Conservation (phyloP, 2,113 vertebrate genomes). For the Todiramphus chloris region DNA sequence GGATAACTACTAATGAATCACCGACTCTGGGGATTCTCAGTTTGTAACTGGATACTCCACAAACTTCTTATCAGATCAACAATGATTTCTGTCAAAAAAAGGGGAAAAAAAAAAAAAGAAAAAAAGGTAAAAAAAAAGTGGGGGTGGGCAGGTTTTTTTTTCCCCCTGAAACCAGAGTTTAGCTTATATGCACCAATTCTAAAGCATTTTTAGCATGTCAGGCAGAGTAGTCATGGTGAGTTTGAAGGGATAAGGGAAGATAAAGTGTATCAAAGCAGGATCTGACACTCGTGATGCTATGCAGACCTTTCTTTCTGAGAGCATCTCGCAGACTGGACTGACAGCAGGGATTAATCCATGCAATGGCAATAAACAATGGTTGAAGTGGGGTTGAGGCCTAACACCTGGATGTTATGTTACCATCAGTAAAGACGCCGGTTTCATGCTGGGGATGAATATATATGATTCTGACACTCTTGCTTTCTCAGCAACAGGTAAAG, state of each 20-base stretch:
- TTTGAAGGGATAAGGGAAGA: slow-evolving; percentile 73
- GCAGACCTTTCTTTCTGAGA: slow-evolving; percentile 75
- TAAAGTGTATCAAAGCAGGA: slow-evolving; percentile 76
- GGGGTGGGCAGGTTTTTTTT: not conserved
- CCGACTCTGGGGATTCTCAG: slow-evolving; percentile 45
- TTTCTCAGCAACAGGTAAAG: slow-evolving; percentile 11
- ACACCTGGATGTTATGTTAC: slow-evolving; percentile 70
- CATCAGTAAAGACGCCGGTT: not conserved
- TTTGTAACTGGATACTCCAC: slow-evolving; percentile 65
- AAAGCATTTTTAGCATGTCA: slow-evolving; percentile 70
- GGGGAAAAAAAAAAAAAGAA: not conserved
- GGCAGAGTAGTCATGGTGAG: slow-evolving; percentile 68
- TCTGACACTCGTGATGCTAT: slow-evolving; percentile 74
- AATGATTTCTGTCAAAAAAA: slow-evolving; percentile 66
- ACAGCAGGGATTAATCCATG: slow-evolving; percentile 76
- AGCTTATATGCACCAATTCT: slow-evolving; percentile 23
- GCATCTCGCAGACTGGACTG: slow-evolving; percentile 68
- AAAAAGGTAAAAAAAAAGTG: slow-evolving; percentile 9
- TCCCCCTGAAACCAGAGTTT: slow-evolving; percentile 49
- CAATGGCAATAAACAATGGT: slow-evolving; percentile 72
- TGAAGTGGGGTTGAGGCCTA: slow-evolving; percentile 62
- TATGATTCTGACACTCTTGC: not conserved
- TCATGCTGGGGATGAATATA: not conserved
- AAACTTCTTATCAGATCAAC: slow-evolving; percentile 72
- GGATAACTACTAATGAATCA: slow-evolving; percentile 64